Conservation (phyloP, 2,797 vertebrate genomes). For the Neosilurus mollespiculum region DNA sequence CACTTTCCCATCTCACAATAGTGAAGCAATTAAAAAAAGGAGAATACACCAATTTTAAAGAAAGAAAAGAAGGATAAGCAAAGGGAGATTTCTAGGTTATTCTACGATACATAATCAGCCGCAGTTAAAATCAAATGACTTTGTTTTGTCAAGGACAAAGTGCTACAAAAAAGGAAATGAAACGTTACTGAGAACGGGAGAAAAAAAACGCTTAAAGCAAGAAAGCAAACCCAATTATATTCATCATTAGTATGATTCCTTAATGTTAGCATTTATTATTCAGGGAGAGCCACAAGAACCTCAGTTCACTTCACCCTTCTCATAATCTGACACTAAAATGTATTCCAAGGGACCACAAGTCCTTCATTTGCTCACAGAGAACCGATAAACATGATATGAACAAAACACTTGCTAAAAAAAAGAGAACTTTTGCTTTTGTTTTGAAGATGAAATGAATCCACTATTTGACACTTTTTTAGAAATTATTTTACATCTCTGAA, state of each 20-base stretch:
- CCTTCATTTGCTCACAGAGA: constrained; percentile 68
- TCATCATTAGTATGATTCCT: constrained; percentile 62
- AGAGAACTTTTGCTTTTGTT: too few relatives aligned
- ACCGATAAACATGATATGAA: constrained; percentile 34
- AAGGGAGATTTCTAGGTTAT: constrained; percentile 42
- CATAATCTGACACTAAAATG: constrained; percentile 63
- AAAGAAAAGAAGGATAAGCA: constrained; percentile 13
- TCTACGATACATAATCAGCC: constrained; percentile 29
- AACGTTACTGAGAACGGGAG: not conserved
- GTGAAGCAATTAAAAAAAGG: constrained; percentile 46
- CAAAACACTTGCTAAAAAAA: too few relatives aligned
- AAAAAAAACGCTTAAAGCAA: constrained; percentile 54
- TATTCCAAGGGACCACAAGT: constrained; percentile 66
- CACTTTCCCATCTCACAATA: constrained; percentile 33
- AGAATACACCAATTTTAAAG: not conserved
- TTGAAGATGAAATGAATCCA: too few relatives aligned
- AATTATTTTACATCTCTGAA: not conserved
- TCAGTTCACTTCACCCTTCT: constrained; percentile 49
- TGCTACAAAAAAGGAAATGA: constrained; percentile 28
- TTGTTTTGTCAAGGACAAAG: constrained; percentile 55
- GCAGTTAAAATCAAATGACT: constrained; percentile 41
- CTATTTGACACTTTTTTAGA: not conserved
- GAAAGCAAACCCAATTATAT: constrained; percentile 61
- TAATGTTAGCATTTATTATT: constrained; percentile 65
- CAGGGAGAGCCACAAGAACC: constrained; percentile 50